phyloP scores from a whole-genome alignment of 2,888 invertebrate species.

The Cyclophora albipunctata region DNA sequence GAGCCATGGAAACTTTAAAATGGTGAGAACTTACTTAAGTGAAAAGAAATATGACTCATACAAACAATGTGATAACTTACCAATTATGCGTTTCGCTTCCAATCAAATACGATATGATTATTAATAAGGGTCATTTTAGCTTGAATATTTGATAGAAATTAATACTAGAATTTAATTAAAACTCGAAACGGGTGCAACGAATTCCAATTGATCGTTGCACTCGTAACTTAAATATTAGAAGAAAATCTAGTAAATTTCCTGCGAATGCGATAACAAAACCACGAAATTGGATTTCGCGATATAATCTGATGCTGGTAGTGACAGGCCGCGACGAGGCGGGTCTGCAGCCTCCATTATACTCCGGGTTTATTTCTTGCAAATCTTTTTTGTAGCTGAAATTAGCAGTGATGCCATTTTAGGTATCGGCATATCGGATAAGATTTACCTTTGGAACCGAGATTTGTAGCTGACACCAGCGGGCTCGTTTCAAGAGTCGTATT shows the following conservation, averaged over 20 bases:
- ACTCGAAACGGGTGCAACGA: no score
- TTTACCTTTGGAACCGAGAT: constrained; percentile 4
- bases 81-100: no score
- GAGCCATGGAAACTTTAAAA: constrained; percentile 20
- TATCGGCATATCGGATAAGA: constrained; percentile 9
- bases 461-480: constrained; percentile 3
- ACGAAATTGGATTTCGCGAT: constrained; percentile 74
- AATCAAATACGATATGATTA: no score
- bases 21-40: constrained; percentile 1
- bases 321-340: constrained; percentile 44
- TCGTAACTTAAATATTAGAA: constrained; percentile 31
- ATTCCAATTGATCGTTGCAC: not conserved
- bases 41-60: no score
- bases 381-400: constrained; percentile 16
- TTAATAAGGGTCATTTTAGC: no score
- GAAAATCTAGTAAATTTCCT: constrained; percentile 62
- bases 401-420: constrained; percentile 12
- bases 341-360: constrained; percentile 9
- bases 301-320: constrained; percentile 63
- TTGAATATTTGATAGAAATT: no score
- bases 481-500: not conserved
- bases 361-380: constrained; percentile 11
- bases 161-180: no score
- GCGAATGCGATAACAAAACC: constrained; percentile 66
- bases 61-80: no score